phyloP scores from a whole-genome alignment of 1,140 invertebrate species.

The Drosophila rhopaloa region DNA sequence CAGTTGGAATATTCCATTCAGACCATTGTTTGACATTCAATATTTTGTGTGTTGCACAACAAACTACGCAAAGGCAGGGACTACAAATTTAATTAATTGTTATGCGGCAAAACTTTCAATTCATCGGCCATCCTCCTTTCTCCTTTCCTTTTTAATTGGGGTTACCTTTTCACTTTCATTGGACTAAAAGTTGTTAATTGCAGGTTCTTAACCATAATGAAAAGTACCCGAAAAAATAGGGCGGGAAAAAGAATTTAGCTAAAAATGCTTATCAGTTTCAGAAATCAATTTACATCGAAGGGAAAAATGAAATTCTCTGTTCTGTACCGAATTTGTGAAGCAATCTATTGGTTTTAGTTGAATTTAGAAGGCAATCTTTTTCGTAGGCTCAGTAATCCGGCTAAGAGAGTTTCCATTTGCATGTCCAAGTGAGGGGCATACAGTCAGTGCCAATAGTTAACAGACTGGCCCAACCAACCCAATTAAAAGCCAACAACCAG shows the following conservation, averaged over 20 bases:
- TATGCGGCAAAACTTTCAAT: conserved; percentile 52
- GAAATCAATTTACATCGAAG: conserved; percentile 35
- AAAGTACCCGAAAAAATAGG: conserved; percentile 7
- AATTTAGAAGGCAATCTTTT: conserved; percentile 28
- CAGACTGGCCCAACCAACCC: conserved; percentile 24
- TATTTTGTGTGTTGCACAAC: conserved; percentile 55
- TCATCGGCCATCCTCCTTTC: conserved; percentile 8
- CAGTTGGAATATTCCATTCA: conserved; percentile 41
- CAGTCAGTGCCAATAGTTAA: conserved; percentile 29
- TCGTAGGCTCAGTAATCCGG: conserved; percentile 18
- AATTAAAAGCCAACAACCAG: conserved; percentile 28
- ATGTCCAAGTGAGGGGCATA: conserved; percentile 24
- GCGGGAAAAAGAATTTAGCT: neutral
- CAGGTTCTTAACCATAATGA: conserved; percentile 9
- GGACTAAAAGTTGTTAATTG: conserved; percentile 47
- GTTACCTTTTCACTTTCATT: conserved; percentile 11
- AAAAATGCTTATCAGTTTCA: conserved; percentile 4
- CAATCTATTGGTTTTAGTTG: conserved; percentile 33
- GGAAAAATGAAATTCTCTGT: conserved; percentile 13
- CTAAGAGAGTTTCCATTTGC: conserved; percentile 46
- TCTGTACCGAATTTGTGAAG: conserved; percentile 5
- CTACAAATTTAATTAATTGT: conserved; percentile 64
- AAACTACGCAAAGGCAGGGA: conserved; percentile 32
- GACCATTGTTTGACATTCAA: conserved; percentile 38
- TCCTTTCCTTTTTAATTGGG: conserved; percentile 48